A percentile compares a stretch with the other conserved stretches of the same genome.
Conservation (phyloP, 2,113 vertebrate species). For the Pelecanoides urinatrix region DNA sequence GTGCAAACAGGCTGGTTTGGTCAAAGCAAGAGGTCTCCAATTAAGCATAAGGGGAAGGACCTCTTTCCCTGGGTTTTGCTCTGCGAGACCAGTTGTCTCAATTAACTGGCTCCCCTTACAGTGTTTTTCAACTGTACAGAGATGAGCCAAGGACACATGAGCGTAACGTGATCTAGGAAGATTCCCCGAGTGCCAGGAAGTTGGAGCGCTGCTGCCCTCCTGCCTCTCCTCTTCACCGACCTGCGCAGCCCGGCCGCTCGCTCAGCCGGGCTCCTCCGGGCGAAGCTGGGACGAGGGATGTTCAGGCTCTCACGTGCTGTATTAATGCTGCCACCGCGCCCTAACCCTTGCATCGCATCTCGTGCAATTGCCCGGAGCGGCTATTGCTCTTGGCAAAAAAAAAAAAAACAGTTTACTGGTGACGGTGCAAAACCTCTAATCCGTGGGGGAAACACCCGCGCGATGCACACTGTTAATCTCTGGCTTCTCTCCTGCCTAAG, state of each 20-base stretch:
- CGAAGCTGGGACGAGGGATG: neutral
- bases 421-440: fast-evolving
- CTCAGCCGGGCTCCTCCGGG: neutral
- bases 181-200: slow-evolving; percentile 56
- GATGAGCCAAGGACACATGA: slow-evolving; percentile 64
- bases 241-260: fast-evolving
- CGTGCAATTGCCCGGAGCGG: fast-evolving
- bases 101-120: slow-evolving; percentile 50
- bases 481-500: neutral
- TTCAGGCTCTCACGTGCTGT: neutral
- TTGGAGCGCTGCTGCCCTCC: neutral
- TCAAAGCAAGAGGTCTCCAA: neutral
- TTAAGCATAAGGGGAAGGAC: neutral
- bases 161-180: neutral
- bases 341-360: neutral
- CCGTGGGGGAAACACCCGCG: fast-evolving
- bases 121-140: slow-evolving; percentile 60
- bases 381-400: neutral
- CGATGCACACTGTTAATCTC: fast-evolving
- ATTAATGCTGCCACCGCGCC: neutral
- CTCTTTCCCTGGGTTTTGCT: neutral
- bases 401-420: neutral
- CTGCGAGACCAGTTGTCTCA: neutral
- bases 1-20: neutral
- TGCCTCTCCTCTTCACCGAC: slow-evolving; percentile 28